Evolutionary conservation across 2,113 vertebrate species (phyloP).

Genomic region (Acanthochromis polyacanthus): DNA sequence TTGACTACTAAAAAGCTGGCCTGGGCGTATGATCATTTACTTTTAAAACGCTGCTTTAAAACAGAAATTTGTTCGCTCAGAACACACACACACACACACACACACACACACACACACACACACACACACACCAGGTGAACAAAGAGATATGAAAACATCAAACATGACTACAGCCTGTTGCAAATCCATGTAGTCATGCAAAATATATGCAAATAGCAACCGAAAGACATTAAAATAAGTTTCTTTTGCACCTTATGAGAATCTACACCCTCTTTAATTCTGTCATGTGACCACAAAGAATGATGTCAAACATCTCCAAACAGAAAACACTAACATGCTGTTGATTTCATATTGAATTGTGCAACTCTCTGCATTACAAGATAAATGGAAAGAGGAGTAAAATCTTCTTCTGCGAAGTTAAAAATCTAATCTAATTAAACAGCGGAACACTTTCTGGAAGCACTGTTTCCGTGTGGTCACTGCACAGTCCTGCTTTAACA

Average conservation of each 20-base stretch:
- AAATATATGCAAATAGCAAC: constrained; percentile 8
- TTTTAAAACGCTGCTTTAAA: too few relatives aligned
- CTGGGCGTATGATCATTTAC: too few relatives aligned
- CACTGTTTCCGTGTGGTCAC: neutral
- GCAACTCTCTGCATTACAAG: neutral
- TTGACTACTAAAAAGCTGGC: too few relatives aligned
- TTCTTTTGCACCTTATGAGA: neutral
- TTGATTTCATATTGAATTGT: neutral
- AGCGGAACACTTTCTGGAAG: neutral
- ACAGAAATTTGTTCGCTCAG: too few relatives aligned
- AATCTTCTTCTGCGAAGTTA: neutral
- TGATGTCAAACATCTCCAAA: neutral
- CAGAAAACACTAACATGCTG: neutral
- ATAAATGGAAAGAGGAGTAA: neutral
- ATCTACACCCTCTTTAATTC: neutral
- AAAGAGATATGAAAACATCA: constrained; percentile 4
- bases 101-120: neutral
- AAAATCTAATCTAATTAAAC: constrained; percentile 2
- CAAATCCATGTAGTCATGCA: neutral
- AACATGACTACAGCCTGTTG: neutral
- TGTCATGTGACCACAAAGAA: neutral
- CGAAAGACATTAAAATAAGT: constrained; percentile 6
- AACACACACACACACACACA: too few relatives aligned
- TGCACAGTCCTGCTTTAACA: constrained; percentile 4
- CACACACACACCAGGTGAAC: neutral